Conservation (phyloP, 1,140 invertebrate species). For the Drosophila parvula region DNA sequence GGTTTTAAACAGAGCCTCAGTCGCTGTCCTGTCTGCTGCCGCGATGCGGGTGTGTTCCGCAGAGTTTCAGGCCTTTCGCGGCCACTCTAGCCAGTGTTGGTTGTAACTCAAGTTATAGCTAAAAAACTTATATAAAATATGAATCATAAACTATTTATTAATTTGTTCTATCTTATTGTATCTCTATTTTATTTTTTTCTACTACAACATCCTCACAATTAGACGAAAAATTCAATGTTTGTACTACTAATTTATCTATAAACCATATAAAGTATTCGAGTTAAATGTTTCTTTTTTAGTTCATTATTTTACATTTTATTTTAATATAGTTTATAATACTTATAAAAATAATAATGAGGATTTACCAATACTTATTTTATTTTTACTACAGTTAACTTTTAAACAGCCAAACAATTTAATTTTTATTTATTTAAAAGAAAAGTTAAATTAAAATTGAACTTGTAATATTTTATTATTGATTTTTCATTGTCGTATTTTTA, state of each 20-base stretch:
- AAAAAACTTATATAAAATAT: not conserved
- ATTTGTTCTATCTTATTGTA: not conserved
- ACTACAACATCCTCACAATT: not conserved
- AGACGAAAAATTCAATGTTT: too few species aligned
- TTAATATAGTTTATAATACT: too few species aligned
- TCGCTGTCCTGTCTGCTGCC: conserved; percentile 60
- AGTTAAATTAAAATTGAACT: too few species aligned
- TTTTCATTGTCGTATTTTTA: too few species aligned
- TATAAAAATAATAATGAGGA: too few species aligned
- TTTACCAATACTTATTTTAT: too few species aligned
- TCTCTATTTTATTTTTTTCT: not conserved
- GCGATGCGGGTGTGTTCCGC: conserved; percentile 77
- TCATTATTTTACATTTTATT: too few species aligned
- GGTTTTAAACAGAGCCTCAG: conserved; percentile 67
- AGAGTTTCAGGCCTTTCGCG: conserved; percentile 19
- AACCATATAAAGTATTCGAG: not conserved
- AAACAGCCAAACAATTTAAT: too few species aligned
- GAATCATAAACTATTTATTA: not conserved
- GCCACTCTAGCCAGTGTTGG: conserved; percentile 16
- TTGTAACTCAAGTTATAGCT: not conserved
- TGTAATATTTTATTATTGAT: too few species aligned
- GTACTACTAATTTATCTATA: not conserved
- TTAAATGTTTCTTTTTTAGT: not conserved
- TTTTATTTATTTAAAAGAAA: too few species aligned
- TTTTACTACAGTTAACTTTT: too few species aligned